A percentile compares a stretch with the other conserved stretches of the same genome.
phyloP scores from a whole-genome alignment of 2,113 vertebrate genomes.

The Pseudopipra pipra region DNA sequence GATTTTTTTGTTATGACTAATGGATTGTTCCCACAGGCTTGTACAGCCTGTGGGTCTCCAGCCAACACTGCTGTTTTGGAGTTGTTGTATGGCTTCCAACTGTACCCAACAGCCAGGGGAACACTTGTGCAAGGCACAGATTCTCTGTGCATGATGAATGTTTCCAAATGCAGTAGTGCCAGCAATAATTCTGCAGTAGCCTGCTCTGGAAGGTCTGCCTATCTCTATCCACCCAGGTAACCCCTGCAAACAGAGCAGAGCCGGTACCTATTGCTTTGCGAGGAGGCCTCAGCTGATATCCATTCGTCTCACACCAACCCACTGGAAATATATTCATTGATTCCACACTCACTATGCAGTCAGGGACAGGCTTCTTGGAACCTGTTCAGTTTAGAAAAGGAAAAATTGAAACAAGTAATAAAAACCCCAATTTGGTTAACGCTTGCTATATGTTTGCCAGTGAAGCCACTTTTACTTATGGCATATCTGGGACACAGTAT shows the following conservation, averaged over 20 bases:
- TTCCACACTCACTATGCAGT: slow-evolving; percentile 91
- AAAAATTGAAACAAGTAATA: neutral
- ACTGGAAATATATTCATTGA: slow-evolving; percentile 96
- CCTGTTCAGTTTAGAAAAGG: slow-evolving; percentile 73
- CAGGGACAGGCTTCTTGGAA: slow-evolving; percentile 87
- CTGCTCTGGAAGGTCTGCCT: neutral
- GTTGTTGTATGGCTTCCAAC: neutral
- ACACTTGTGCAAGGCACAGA: neutral
- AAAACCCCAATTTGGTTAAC: neutral
- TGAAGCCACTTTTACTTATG: neutral
- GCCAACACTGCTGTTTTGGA: neutral
- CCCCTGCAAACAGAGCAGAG: neutral
- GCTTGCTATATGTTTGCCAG: neutral
- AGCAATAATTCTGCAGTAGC: neutral
- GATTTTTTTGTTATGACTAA: neutral
- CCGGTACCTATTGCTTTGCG: slow-evolving; percentile 85
- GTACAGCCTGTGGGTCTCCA: neutral
- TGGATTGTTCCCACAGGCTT: fast-evolving
- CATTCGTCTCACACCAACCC: slow-evolving; percentile 99
- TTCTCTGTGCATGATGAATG: neutral
- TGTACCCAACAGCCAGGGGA: neutral
- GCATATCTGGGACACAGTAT: neutral
- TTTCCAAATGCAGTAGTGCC: neutral
- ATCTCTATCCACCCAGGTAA: neutral
- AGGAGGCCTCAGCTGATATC: slow-evolving; percentile 89